phyloP scores from a whole-genome alignment of 1,140 invertebrate genomes.

The Microplitis demolitor region DNA sequence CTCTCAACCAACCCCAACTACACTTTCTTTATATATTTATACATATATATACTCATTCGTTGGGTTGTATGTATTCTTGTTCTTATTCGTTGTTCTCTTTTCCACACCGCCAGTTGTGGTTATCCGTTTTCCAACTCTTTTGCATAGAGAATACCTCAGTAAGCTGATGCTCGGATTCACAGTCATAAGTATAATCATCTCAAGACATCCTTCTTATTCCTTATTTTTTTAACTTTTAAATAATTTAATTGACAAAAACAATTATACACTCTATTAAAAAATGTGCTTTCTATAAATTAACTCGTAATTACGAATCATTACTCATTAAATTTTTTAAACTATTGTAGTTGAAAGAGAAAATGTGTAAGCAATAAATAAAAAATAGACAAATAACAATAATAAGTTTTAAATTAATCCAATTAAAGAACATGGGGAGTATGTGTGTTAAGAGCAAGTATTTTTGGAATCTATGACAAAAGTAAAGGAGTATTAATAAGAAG shows the following conservation, averaged over 20 bases:
- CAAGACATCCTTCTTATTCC: not conserved
- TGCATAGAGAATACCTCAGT: constrained; percentile 50
- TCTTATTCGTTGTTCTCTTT: constrained; percentile 24
- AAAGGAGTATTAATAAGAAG: not conserved
- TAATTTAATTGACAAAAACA: not conserved
- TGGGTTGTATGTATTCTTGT: constrained; percentile 31
- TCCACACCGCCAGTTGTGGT: constrained; percentile 32
- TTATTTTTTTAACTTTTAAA: constrained; percentile 12
- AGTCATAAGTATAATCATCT: constrained; percentile 11
- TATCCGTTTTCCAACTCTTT: constrained; percentile 53
- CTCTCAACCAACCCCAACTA: constrained; percentile 35
- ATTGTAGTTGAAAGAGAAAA: no score
- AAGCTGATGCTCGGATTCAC: constrained; percentile 36
- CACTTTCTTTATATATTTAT: no score
- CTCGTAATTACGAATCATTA: no score
- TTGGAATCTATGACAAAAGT: not conserved
- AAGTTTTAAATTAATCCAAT: not conserved
- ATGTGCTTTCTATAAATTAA: no score
- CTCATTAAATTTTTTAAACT: no score
- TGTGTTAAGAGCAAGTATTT: not conserved
- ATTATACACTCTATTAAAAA: not conserved
- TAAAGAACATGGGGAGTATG: not conserved
- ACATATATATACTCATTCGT: not conserved
- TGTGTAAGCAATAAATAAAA: not conserved
- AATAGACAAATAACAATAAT: not conserved